These are phyloP conservation scores for Leucophora obtusa DNA, from an alignment of 2,888 invertebrate genomes.

Conservation along the genomic window DNA sequence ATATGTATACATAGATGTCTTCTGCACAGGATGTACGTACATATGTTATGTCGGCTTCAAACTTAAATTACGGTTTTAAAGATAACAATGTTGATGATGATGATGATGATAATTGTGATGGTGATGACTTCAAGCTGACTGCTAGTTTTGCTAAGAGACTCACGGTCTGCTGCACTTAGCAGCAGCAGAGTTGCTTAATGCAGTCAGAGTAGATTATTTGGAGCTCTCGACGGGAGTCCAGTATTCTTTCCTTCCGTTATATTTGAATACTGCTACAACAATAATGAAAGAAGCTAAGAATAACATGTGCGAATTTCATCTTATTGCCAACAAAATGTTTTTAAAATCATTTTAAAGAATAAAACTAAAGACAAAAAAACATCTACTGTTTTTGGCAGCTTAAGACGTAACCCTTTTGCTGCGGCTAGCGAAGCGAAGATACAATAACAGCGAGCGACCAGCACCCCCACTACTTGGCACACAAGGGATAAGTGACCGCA, in stretches of 20 bases:
- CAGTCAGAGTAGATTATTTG: slow-evolving; percentile 20
- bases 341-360: slow-evolving; percentile 12
- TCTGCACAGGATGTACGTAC: slow-evolving; percentile 39
- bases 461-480: slow-evolving; percentile 56
- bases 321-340: slow-evolving; percentile 54
- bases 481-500: slow-evolving; percentile 70
- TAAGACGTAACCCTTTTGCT: slow-evolving; percentile 54
- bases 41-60: slow-evolving; percentile 17
- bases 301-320: slow-evolving; percentile 32
- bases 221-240: slow-evolving; percentile 42
- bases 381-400: slow-evolving; percentile 63
- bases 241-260: slow-evolving; percentile 36
- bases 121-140: slow-evolving; percentile 21
- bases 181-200: slow-evolving; percentile 35
- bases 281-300: neutral
- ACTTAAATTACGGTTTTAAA: slow-evolving; percentile 23
- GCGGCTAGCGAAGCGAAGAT: slow-evolving; percentile 46
- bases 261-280: slow-evolving; percentile 8
- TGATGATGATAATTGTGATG: slow-evolving; percentile 9
- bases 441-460: slow-evolving; percentile 59
- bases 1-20: neutral
- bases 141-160: slow-evolving; percentile 23
- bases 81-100: slow-evolving; percentile 13
- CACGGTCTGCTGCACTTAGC: slow-evolving; percentile 43
- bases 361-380: slow-evolving; percentile 24